These are phyloP conservation scores for Artibeus jamaicensis DNA, from an alignment of 2,797 vertebrate genomes.

Conservation along the genomic window DNA sequence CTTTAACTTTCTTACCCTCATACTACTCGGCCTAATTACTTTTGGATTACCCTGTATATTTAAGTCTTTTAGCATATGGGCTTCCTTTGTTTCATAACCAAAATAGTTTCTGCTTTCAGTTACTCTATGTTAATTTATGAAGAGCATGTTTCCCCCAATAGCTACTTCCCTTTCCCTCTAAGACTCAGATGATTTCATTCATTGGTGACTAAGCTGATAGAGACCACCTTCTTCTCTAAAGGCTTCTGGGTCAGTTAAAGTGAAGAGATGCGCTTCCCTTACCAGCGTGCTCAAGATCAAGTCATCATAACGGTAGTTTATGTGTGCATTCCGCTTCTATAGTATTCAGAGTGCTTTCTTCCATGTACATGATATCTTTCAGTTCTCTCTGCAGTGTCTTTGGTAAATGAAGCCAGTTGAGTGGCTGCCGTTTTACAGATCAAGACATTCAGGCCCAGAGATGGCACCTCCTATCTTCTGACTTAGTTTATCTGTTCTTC, in stretches of 20 bases:
- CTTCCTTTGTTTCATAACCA: conserved; percentile 50
- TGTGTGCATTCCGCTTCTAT: background rate
- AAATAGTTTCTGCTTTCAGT: conserved; percentile 35
- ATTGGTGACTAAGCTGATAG: background rate
- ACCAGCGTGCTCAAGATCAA: background rate
- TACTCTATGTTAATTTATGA: conserved; percentile 30
- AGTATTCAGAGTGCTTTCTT: background rate
- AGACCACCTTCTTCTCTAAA: conserved; percentile 28
- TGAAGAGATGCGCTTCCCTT: background rate
- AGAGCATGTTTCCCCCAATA: background rate
- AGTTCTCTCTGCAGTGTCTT: background rate
- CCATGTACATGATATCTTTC: background rate
- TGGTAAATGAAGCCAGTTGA: background rate
- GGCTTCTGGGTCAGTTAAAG: background rate
- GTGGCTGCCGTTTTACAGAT: background rate
- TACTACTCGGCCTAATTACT: background rate
- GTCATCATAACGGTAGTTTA: background rate
- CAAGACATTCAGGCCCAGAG: background rate
- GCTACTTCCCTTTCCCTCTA: background rate
- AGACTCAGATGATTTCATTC: conserved; percentile 8
- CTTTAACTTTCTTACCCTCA: conserved; percentile 36
- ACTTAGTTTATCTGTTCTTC: background rate
- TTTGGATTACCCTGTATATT: background rate
- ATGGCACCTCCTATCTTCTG: background rate
- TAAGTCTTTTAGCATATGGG: background rate